A percentile compares a stretch with the other conserved stretches of the same genome.
Evolutionary conservation across 2,888 invertebrate species (phyloP).

Genomic region (Lasioglossum calceatum): DNA sequence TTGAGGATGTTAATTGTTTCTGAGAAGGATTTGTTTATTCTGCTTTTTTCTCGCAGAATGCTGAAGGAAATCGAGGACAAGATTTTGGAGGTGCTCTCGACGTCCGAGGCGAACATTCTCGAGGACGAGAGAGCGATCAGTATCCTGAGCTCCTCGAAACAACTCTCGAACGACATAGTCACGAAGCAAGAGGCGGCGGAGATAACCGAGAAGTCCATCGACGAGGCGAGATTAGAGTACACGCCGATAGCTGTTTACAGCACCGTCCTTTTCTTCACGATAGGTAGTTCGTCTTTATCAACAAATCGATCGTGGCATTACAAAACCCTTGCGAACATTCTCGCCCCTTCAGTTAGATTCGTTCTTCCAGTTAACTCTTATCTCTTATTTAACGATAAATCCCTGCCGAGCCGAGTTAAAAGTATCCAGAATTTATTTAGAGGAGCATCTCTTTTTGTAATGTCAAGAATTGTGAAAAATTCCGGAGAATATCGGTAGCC

Average conservation of each 20-base stretch:
- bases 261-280: constrained; percentile 95
- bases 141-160: constrained; percentile 95
- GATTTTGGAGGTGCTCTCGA: constrained; percentile 92
- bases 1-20: background rate
- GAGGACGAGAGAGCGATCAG: constrained; percentile 96
- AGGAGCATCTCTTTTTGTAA: background rate
- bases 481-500: background rate
- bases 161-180: constrained; percentile 94
- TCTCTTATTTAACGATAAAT: background rate
- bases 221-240: constrained; percentile 93
- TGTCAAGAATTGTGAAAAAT: background rate
- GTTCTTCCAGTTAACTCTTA: background rate
- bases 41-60: constrained; percentile 84
- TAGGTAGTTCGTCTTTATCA: constrained; percentile 86
- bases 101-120: constrained; percentile 91
- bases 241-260: constrained; percentile 95
- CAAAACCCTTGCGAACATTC: background rate
- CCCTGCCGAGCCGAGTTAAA: too few relatives aligned
- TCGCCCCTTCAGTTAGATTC: background rate
- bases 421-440: background rate
- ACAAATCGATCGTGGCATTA: background rate
- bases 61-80: constrained; percentile 96
- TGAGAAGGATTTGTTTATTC: background rate
- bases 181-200: constrained; percentile 96
- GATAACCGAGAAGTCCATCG: constrained; percentile 95